These are phyloP conservation scores for Enteromius afrohamiltoni DNA, from an alignment of 2,797 vertebrate species.

Conservation along the genomic window DNA sequence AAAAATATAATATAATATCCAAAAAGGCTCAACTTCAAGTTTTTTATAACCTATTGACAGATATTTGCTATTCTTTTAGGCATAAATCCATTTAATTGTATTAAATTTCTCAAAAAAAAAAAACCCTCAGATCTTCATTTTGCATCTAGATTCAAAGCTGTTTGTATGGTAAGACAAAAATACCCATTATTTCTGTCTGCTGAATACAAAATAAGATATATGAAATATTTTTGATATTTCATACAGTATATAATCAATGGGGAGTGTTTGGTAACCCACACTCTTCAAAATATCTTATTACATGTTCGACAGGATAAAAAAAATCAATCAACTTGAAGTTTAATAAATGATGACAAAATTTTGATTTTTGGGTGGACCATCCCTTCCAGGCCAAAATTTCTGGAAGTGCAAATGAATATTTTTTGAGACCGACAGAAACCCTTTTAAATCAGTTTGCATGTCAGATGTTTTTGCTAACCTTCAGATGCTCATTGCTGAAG, in stretches of 20 bases:
- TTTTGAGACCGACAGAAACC: background rate
- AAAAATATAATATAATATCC: background rate
- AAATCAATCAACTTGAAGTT: background rate
- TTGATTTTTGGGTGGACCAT: background rate
- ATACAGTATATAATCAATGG: background rate
- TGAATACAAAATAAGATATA: background rate
- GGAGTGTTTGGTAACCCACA: background rate
- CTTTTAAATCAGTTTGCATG: background rate
- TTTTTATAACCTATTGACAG: background rate
- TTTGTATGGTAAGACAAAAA: background rate
- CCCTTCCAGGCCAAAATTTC: background rate
- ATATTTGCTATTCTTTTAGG: background rate
- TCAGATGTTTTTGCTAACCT: background rate
- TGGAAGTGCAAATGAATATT: background rate
- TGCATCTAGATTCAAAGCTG: no score
- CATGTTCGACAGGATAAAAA: background rate
- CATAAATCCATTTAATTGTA: background rate
- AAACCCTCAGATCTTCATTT: background rate
- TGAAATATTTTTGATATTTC: background rate
- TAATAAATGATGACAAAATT: background rate
- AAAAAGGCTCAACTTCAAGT: no score
- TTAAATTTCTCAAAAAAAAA: background rate
- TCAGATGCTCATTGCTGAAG: background rate
- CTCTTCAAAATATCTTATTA: background rate
- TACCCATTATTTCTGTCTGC: background rate